Evolutionary conservation across 2,888 invertebrate genomes (phyloP).

Genomic region (Phymatocera aterrima): DNA sequence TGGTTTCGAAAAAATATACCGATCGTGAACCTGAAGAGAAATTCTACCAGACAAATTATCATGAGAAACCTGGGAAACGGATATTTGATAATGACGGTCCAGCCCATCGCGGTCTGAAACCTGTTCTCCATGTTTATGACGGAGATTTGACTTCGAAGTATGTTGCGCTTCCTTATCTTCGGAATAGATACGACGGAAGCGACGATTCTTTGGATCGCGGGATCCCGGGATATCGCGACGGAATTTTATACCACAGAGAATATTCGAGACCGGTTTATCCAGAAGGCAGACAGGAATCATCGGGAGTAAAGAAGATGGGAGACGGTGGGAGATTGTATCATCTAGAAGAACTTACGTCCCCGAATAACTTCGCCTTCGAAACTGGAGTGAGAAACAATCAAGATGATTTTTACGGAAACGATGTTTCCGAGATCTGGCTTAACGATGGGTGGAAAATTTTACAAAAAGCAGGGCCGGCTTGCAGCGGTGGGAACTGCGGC

Average conservation of each 20-base stretch:
- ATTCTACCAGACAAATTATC: not conserved
- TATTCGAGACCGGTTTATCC: not conserved
- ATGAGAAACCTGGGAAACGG: constrained; percentile 34
- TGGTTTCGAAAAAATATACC: no score
- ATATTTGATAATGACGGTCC: constrained; percentile 56
- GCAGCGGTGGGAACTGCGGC: not conserved
- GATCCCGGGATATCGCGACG: not conserved
- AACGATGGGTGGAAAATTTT: not conserved
- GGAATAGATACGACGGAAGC: not conserved
- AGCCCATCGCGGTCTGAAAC: constrained; percentile 52
- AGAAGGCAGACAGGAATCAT: not conserved
- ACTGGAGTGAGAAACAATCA: not conserved
- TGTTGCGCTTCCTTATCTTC: not conserved
- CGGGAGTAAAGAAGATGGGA: not conserved
- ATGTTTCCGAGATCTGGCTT: not conserved
- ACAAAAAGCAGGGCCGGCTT: not conserved
- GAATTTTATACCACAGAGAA: constrained; percentile 15
- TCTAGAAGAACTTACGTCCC: not conserved
- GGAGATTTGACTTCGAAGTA: not conserved
- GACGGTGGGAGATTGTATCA: not conserved
- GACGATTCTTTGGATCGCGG: not conserved
- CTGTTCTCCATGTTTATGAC: constrained; percentile 47
- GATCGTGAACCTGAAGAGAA: no score
- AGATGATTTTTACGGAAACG: not conserved
- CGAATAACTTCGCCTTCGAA: not conserved